These are phyloP conservation scores for Galeopsomyia nigrocyanea DNA, from an alignment of 2,888 invertebrate genomes.

Conservation along the genomic window DNA sequence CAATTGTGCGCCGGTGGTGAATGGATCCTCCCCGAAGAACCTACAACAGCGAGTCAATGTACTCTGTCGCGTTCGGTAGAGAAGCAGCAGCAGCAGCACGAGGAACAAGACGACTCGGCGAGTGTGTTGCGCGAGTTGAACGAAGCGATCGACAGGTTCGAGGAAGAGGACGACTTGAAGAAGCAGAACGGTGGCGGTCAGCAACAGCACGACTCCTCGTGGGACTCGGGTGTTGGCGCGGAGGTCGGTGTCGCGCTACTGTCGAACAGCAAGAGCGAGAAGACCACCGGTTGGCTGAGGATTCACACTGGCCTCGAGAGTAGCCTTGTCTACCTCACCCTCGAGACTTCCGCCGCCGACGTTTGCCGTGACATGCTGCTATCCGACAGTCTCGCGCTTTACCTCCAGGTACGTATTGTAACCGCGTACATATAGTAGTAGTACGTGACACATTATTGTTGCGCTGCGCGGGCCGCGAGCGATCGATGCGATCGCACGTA, in stretches of 20 bases:
- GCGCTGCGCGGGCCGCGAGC: too few relatives aligned
- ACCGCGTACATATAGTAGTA: too few relatives aligned
- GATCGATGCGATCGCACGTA: too few relatives aligned
- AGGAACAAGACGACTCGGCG: not conserved
- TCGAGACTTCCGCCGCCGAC: slow-evolving; percentile 72
- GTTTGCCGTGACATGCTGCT: slow-evolving; percentile 71
- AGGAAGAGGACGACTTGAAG: slow-evolving; percentile 53
- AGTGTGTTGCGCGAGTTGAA: slow-evolving; percentile 62
- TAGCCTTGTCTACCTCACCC: slow-evolving; percentile 73
- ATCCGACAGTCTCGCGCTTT: slow-evolving; percentile 64
- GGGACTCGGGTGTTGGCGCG: slow-evolving; percentile 69
- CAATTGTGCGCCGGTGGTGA: slow-evolving; percentile 33
- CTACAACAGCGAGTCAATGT: not conserved
- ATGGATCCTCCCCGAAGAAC: slow-evolving; percentile 26
- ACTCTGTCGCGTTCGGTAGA: not conserved
- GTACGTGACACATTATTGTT: too few relatives aligned
- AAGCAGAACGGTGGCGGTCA: too few relatives aligned
- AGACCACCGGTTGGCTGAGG: slow-evolving; percentile 73
- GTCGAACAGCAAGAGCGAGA: slow-evolving; percentile 50
- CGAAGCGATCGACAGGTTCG: slow-evolving; percentile 63
- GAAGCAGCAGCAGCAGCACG: slow-evolving; percentile 30
- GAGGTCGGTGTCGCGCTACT: slow-evolving; percentile 71
- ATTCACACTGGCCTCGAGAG: slow-evolving; percentile 75
- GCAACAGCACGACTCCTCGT: slow-evolving; percentile 60
- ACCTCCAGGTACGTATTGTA: slow-evolving; percentile 61